These are phyloP conservation scores for Poecilia wingei DNA, from an alignment of 2,797 vertebrate species.

Conservation along the genomic window DNA sequence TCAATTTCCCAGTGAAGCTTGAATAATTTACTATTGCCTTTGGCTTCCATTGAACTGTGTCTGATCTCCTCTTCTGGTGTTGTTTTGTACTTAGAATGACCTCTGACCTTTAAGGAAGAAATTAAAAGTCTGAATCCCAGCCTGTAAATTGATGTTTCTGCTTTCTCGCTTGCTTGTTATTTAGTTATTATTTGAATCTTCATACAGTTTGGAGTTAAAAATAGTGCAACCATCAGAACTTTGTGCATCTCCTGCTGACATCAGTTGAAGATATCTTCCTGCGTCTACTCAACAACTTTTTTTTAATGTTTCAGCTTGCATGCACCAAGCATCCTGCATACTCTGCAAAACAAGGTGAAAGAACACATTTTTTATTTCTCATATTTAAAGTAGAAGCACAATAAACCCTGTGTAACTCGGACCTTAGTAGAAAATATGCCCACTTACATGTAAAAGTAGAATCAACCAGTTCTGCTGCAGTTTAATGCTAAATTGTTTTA, in stretches of 20 bases:
- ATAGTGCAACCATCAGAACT: too few species aligned
- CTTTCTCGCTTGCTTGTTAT: not conserved
- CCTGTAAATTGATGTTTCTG: not conserved
- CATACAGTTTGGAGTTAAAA: not conserved
- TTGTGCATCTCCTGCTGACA: too few species aligned
- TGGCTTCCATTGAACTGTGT: not conserved
- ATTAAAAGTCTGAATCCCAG: not conserved
- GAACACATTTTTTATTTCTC: not conserved
- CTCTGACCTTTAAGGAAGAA: not conserved
- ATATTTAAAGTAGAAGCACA: constrained; percentile 15
- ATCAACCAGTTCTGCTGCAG: constrained; percentile 11
- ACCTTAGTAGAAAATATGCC: constrained; percentile 23
- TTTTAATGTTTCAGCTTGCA: constrained; percentile 31
- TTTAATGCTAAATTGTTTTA: constrained; percentile 21
- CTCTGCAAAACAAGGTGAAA: not conserved
- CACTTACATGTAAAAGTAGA: constrained; percentile 6
- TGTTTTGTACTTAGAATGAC: not conserved
- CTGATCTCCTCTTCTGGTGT: not conserved
- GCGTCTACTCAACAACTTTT: constrained; percentile 34
- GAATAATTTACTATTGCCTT: constrained; percentile 7
- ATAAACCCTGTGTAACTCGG: constrained; percentile 6
- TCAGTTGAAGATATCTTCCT: constrained; percentile 15
- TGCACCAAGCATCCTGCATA: constrained; percentile 19
- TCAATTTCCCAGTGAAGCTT: not conserved
- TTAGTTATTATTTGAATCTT: not conserved